Conservation (phyloP, 2,113 vertebrate species). For the Dromiciops gliroides region DNA sequence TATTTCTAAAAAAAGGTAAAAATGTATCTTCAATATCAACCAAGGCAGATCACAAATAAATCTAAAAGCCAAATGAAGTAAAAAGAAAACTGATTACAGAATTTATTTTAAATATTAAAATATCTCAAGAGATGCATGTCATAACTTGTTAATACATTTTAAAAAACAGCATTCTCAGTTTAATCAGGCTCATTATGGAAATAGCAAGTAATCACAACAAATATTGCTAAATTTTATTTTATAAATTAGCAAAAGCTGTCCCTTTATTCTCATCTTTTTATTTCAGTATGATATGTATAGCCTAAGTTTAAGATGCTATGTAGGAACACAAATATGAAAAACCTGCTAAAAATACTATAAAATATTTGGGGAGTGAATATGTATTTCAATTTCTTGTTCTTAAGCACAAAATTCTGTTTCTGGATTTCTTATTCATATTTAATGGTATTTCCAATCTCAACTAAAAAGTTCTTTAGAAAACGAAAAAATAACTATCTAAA, state of each 20-base stretch:
- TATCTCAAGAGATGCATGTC: background rate
- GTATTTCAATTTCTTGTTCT: slow-evolving; percentile 15
- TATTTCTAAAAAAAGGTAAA: background rate
- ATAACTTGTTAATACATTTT: background rate
- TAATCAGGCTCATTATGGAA: accelerated
- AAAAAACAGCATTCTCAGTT: background rate
- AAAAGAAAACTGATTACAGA: background rate
- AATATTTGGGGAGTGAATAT: background rate
- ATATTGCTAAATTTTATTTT: background rate
- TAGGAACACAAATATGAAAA: background rate
- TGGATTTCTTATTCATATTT: background rate
- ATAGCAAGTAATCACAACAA: background rate
- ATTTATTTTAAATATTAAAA: background rate
- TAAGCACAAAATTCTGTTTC: background rate
- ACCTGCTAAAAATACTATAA: background rate
- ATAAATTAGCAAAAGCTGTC: background rate
- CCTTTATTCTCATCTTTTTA: background rate
- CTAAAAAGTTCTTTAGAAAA: background rate
- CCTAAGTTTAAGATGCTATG: background rate
- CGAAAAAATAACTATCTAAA: background rate
- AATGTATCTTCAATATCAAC: background rate
- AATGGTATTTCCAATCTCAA: background rate
- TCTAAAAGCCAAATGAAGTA: slow-evolving; percentile 47
- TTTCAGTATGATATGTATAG: no score
- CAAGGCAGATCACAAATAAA: slow-evolving; percentile 4